These are phyloP conservation scores for Chlorospingus semifuscus DNA, from an alignment of 2,797 vertebrate genomes.

Conservation along the genomic window DNA sequence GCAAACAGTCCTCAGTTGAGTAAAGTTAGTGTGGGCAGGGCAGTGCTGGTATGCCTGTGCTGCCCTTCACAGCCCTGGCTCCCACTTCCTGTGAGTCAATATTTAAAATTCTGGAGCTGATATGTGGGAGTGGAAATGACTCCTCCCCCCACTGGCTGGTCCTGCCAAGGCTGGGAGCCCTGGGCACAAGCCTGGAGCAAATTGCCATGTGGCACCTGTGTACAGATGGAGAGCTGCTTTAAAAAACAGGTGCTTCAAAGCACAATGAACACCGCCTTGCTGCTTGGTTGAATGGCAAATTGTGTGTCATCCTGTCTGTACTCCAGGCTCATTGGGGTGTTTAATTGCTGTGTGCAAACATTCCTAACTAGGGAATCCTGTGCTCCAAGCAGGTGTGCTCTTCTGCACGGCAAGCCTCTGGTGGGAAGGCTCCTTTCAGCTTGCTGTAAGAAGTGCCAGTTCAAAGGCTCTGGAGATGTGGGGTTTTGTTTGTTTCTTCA, in stretches of 20 bases:
- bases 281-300: not conserved
- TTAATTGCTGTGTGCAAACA: not conserved
- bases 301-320: not conserved
- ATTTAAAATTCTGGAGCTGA: not conserved
- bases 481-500: not conserved
- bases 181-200: not conserved
- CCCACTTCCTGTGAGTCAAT: not conserved
- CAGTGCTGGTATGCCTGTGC: not conserved
- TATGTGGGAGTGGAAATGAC: not conserved
- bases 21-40: not conserved
- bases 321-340: not conserved
- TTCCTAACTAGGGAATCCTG: not conserved
- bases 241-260: not conserved
- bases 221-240: not conserved
- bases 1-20: not conserved
- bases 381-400: not conserved
- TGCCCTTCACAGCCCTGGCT: not conserved
- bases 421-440: not conserved
- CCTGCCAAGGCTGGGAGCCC: not conserved
- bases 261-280: not conserved
- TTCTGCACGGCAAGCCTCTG: rapidly evolving
- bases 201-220: not conserved
- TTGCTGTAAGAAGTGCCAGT: not conserved
- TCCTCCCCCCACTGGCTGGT: not conserved
- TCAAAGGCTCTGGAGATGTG: not conserved